phyloP scores from a whole-genome alignment of 2,888 invertebrate species.

The Keiferia lycopersicella region DNA sequence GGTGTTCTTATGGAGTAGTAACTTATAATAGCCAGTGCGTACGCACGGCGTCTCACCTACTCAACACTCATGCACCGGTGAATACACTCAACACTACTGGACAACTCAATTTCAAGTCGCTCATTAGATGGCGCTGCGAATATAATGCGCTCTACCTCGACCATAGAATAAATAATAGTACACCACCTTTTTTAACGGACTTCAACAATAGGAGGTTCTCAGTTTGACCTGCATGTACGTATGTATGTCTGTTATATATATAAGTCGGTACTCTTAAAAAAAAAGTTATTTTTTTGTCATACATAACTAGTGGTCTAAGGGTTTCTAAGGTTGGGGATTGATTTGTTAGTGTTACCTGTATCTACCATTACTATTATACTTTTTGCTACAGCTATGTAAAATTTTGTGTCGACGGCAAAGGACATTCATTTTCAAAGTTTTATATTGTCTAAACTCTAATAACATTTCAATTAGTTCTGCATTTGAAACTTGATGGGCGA shows the following conservation, averaged over 20 bases:
- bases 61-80: conserved; percentile 1
- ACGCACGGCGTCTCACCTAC: background rate
- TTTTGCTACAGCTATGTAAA: background rate
- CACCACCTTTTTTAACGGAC: too few species aligned
- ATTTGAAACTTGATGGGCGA: background rate
- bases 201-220: too few species aligned
- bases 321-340: too few species aligned
- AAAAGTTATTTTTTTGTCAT: too few species aligned
- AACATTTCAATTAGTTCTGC: background rate
- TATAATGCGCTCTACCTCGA: background rate
- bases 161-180: too few species aligned
- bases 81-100: background rate
- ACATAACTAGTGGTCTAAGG: too few species aligned
- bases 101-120: background rate
- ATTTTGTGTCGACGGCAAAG: too few species aligned
- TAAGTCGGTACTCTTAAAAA: too few species aligned
- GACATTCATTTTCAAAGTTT: too few species aligned
- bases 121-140: conserved; percentile 18
- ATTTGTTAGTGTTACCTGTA: too few species aligned
- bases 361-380: background rate
- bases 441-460: background rate
- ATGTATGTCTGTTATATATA: too few species aligned
- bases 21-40: background rate
- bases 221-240: too few species aligned
- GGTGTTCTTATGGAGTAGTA: background rate